These are phyloP conservation scores for Rhamphomyia laevipes DNA, from an alignment of 2,888 invertebrate genomes.

Conservation along the genomic window DNA sequence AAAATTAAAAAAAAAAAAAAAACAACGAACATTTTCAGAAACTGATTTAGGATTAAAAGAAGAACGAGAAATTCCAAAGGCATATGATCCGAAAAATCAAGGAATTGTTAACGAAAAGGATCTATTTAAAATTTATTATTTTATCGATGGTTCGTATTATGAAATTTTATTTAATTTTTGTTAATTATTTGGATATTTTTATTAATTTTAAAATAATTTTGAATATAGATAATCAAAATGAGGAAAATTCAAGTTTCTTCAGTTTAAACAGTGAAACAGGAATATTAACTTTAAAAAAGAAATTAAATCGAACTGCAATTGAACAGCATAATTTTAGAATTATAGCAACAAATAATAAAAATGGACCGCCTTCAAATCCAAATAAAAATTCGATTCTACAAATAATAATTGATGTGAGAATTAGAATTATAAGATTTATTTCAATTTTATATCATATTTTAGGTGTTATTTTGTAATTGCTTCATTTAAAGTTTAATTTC, in stretches of 20 bases:
- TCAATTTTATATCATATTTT: background rate
- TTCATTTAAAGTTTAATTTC: no score
- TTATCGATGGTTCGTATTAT: conserved; percentile 34
- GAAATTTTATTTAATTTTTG: background rate
- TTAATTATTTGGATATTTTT: no score
- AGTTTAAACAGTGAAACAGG: conserved; percentile 32
- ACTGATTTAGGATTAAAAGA: conserved; percentile 36
- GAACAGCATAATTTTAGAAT: conserved; percentile 37
- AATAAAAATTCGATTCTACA: conserved; percentile 30
- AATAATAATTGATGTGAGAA: conserved; percentile 38
- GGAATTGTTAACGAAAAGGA: conserved; percentile 31
- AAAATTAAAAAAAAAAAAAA: no score
- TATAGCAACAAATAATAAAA: conserved; percentile 40
- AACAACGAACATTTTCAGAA: no score
- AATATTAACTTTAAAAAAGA: conserved; percentile 29
- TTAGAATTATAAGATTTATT: conserved; percentile 2
- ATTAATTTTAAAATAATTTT: background rate
- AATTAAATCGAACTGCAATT: conserved; percentile 39
- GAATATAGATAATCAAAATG: conserved; percentile 13
- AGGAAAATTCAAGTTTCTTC: conserved; percentile 18
- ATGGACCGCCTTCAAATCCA: conserved; percentile 20
- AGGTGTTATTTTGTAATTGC: no score
- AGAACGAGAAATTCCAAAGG: conserved; percentile 30
- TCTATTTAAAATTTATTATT: conserved; percentile 39
- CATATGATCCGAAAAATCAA: conserved; percentile 41